Percentiles rank a stretch among this genome's conserved stretches.
Conservation (phyloP, 1,140 invertebrate genomes). For the Cecropterus lyciades region DNA sequence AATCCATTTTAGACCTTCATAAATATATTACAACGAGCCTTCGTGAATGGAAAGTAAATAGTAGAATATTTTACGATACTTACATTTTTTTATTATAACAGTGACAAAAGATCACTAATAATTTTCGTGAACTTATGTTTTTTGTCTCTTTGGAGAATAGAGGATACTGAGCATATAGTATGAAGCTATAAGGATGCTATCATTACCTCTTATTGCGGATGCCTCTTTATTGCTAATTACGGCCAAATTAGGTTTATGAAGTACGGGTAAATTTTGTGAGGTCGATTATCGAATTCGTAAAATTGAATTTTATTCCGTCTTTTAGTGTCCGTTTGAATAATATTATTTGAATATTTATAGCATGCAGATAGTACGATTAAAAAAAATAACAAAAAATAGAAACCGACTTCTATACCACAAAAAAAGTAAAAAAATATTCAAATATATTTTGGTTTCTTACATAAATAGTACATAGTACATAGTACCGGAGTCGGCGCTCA, state of each 20-base stretch:
- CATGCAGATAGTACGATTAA: too few relatives aligned
- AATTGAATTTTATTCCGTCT: neutral
- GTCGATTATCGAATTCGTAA: conserved; percentile 1
- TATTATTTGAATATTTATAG: too few relatives aligned
- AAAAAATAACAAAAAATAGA: too few relatives aligned
- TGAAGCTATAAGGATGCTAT: neutral
- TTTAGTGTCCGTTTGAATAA: too few relatives aligned
- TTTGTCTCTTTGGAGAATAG: neutral
- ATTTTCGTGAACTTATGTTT: neutral
- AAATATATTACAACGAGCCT: neutral
- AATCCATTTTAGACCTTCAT: conserved; percentile 5
- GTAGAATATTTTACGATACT: too few relatives aligned
- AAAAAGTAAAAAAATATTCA: too few relatives aligned
- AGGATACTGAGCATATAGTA: neutral
- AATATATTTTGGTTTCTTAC: too few relatives aligned
- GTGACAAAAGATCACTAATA: too few relatives aligned
- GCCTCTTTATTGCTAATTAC: conserved; percentile 2
- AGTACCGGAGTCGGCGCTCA: too few relatives aligned
- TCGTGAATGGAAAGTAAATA: conserved; percentile 1
- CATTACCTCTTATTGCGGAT: neutral
- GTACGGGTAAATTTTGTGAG: neutral
- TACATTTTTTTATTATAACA: neutral
- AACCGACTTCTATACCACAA: too few relatives aligned
- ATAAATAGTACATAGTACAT: too few relatives aligned
- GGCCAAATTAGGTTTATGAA: neutral